These are phyloP conservation scores for Gymnodraco acuticeps DNA, from an alignment of 2,797 vertebrate genomes.

Conservation along the genomic window DNA sequence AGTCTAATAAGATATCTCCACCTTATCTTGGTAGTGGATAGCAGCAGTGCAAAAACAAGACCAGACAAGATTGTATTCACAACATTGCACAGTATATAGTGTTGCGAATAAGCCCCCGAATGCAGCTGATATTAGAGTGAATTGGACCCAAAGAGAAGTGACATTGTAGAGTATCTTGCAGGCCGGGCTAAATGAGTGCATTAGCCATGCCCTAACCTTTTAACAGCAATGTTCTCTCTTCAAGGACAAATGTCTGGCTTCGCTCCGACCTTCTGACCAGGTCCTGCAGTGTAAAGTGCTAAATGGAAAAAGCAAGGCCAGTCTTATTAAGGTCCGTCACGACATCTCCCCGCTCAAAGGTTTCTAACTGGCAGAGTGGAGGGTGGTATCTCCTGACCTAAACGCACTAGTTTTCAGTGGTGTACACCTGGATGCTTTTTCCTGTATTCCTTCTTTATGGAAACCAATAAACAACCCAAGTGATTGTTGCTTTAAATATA, in stretches of 20 bases:
- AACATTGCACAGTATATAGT: not conserved
- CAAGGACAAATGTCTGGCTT: conserved; percentile 52
- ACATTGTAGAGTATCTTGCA: conserved; percentile 20
- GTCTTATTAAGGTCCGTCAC: conserved; percentile 27
- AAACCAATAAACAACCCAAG: conserved; percentile 7
- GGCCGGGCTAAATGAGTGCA: conserved; percentile 21
- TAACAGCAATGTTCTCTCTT: conserved; percentile 44
- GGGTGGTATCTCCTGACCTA: not conserved
- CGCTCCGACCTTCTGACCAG: conserved; percentile 22
- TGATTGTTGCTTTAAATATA: not conserved
- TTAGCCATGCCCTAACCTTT: conserved; percentile 27
- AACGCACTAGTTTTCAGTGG: not conserved
- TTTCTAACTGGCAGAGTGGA: conserved; percentile 22
- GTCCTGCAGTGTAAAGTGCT: conserved; percentile 34
- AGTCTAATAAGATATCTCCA: conserved; percentile 30
- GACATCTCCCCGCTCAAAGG: conserved; percentile 26
- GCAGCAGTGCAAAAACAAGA: conserved; percentile 1
- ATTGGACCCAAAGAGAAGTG: conserved; percentile 19
- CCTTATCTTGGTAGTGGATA: conserved; percentile 9
- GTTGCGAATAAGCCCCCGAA: not conserved
- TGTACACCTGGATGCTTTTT: conserved; percentile 11
- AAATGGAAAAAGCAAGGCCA: conserved; percentile 57
- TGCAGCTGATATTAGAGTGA: not conserved
- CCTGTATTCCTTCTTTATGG: conserved; percentile 7
- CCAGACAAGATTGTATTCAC: not conserved